Percentiles rank a stretch among this genome's conserved stretches.
Evolutionary conservation across 53 echinoderm and acorn worm species (phyloP).

Genomic region (Henricia sp.): DNA sequence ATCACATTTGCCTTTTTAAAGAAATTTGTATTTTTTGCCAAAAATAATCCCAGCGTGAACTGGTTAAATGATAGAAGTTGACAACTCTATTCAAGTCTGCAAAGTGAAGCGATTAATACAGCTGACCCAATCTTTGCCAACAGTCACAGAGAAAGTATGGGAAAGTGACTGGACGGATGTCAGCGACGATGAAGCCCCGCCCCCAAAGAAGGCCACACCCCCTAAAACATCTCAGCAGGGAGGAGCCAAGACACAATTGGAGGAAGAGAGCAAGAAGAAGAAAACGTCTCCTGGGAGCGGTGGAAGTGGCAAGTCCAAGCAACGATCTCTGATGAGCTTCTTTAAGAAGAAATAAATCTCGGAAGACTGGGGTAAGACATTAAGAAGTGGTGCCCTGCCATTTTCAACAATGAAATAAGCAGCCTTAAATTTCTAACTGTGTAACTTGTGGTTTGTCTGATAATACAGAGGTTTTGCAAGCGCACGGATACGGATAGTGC

Average conservation of each 20-base stretch:
- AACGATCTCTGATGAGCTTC: conserved; percentile 91
- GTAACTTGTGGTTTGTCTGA: too few species aligned
- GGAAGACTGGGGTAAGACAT: too few species aligned
- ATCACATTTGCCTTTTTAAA: too few species aligned
- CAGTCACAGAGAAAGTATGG: conserved; percentile 92
- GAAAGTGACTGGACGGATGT: conserved; percentile 84
- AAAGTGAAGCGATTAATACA: not conserved
- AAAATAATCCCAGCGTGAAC: too few species aligned
- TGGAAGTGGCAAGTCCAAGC: conserved; percentile 71
- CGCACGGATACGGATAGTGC: too few species aligned
- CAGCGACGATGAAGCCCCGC: conserved; percentile 74
- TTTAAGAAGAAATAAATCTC: conserved; percentile 96
- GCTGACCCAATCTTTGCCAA: not conserved
- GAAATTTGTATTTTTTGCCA: too few species aligned
- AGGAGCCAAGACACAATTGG: conserved; percentile 23
- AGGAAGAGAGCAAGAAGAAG: conserved; percentile 56
- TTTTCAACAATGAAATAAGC: too few species aligned
- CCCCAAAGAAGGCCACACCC: conserved; percentile 26
- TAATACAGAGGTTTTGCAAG: too few species aligned
- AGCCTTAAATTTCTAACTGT: too few species aligned
- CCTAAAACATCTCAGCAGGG: conserved; percentile 42
- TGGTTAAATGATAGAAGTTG: not conserved
- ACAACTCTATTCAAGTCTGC: not conserved
- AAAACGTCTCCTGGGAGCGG: conserved; percentile 42
- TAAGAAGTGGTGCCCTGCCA: too few species aligned